Percentiles rank a stretch among this genome's conserved stretches.
Conservation (phyloP, 2,113 vertebrate genomes). For the Phalacrocorax aristotelis region DNA sequence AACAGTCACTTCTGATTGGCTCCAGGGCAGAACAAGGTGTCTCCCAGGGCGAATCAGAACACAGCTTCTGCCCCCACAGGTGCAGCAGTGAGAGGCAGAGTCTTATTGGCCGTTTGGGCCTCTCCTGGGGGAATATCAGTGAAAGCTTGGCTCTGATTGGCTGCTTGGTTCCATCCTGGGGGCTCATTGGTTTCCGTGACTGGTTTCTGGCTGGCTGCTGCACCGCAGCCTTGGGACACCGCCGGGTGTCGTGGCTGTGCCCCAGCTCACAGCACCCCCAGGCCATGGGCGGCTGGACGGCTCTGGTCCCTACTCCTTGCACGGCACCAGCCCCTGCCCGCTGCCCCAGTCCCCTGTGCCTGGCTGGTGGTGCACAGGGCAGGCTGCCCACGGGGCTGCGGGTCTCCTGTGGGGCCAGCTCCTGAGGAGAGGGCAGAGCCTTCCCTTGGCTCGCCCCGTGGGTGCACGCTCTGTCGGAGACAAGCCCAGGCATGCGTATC, state of each 20-base stretch:
- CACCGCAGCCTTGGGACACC: rapidly evolving
- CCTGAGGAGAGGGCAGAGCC: not conserved
- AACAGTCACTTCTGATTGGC: not conserved
- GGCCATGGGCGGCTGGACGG: not conserved
- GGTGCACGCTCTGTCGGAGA: rapidly evolving
- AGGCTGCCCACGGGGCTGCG: too few relatives aligned
- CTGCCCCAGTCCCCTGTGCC: not conserved
- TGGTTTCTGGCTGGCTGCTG: not conserved
- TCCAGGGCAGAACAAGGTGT: not conserved
- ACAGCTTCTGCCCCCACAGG: rapidly evolving
- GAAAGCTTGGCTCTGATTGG: not conserved
- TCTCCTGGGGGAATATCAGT: not conserved
- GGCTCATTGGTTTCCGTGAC: not conserved
- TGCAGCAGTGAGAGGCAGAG: rapidly evolving
- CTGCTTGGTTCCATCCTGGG: not conserved
- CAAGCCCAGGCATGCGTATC: rapidly evolving
- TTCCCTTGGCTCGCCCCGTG: rapidly evolving
- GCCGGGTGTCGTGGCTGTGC: rapidly evolving
- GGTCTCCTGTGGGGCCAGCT: not conserved
- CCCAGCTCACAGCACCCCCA: too few relatives aligned
- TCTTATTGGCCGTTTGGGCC: not conserved
- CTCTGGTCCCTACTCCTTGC: rapidly evolving
- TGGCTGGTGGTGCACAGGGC: rapidly evolving
- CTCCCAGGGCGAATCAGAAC: not conserved
- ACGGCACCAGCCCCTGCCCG: not conserved